These are phyloP conservation scores for Danionella dracula DNA, from an alignment of 2,797 vertebrate genomes.

Conservation along the genomic window DNA sequence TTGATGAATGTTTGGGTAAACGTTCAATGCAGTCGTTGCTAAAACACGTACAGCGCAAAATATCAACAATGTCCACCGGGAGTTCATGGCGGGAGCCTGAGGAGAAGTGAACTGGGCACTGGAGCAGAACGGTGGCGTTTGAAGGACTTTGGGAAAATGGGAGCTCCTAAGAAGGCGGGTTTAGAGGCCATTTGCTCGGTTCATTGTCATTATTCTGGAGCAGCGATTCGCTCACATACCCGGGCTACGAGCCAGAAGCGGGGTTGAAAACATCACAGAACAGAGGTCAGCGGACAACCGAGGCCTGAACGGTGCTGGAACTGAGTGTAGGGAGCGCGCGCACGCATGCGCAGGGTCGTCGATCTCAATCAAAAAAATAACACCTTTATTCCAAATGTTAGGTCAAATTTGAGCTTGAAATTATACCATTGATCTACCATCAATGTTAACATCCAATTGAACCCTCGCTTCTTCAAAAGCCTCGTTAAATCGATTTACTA, in stretches of 20 bases:
- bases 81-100: slow-evolving; percentile 54
- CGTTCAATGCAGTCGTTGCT: slow-evolving; percentile 54
- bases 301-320: neutral
- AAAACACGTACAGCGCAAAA: slow-evolving; percentile 54
- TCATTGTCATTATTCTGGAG: slow-evolving; percentile 58
- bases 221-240: slow-evolving; percentile 57
- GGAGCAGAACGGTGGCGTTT: slow-evolving; percentile 29
- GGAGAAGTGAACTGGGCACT: neutral
- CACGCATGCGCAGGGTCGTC: no score
- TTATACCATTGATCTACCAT: no score
- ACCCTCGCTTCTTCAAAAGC: no score
- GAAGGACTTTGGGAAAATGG: slow-evolving; percentile 58
- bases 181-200: slow-evolving; percentile 67
- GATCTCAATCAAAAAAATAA: no score
- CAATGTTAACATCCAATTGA: no score
- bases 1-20: slow-evolving; percentile 44
- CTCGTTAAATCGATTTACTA: no score
- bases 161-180: slow-evolving; percentile 66
- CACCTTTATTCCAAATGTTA: no score
- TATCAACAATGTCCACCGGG: slow-evolving; percentile 42
- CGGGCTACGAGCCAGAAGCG: slow-evolving; percentile 46
- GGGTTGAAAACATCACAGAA: slow-evolving; percentile 31
- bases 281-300: slow-evolving; percentile 32
- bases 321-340: no score
- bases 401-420: no score